Base-by-base conservation (phyloP, 2,797 vertebrate genomes). In the Margarornis squamiger region DNA sequence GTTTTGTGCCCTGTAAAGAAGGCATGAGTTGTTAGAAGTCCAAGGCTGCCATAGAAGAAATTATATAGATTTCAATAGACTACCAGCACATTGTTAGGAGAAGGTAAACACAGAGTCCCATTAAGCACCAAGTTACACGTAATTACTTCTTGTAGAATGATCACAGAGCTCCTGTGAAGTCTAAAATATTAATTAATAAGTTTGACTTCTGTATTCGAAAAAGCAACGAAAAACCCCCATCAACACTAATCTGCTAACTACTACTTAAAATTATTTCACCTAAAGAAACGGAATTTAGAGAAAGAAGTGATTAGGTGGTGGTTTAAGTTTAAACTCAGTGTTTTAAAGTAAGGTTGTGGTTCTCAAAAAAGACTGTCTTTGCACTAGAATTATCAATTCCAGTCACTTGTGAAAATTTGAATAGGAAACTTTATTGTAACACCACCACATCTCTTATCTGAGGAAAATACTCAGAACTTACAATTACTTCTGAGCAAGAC, bases 1-100 rank as follows among this genome's bases (percentile, higher is more conserved):
- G 96, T 92, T 98, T 98, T 91, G 98, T 98, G 94, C 98, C 98
- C 98, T 98, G 93, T 51, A 97, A 97, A 95, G 49, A 94, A 95
- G 15, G 58, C 32, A 26, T 32, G n/a, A 72, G 29, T 12, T 80
- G 38, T 86, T 66, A 93, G 6, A 93, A 68, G 21, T 22, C 27
- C 41, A 77, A 52, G 23, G 24, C 13, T 77, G 20, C 51, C 65
- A 66, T 36, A 17, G 54, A 78, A 58, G 71, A 45, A 57, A 11
- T 15, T 4, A 36, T 3, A 27, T 10, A 1, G 32, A 65, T 52
- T 66, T 85, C 54, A 70, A 18, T 0, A 55, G 17, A 65, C 14
- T 38, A 76, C 10, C 4, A 78, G 59, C 39, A 83, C 5, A 59
- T 14, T 58, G 24, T 17, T 22, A 32, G 14, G 22, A 46, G 39